Evolutionary conservation across 2,797 vertebrate genomes (phyloP).

Genomic region (Dendrocincla fuliginosa): DNA sequence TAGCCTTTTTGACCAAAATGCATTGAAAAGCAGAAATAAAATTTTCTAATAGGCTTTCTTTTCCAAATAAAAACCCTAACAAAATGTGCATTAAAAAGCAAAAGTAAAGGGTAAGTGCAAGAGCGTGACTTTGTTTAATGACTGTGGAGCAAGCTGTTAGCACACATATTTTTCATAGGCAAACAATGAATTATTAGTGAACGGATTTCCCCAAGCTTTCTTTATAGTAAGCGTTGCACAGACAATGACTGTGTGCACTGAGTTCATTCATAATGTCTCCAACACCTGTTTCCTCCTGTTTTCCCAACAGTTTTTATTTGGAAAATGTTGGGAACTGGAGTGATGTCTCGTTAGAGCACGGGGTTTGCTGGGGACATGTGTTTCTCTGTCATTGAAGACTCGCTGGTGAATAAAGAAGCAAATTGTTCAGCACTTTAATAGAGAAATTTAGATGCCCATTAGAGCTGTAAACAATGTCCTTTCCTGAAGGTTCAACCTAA

Average conservation of each 20-base stretch:
- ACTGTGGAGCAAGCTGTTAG: background rate
- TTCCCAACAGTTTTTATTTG: constrained; percentile 33
- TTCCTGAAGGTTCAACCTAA: background rate
- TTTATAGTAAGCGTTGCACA: constrained; percentile 73
- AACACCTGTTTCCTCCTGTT: constrained; percentile 83
- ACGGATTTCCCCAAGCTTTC: constrained; percentile 74
- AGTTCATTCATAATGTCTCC: constrained; percentile 77
- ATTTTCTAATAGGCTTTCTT: background rate
- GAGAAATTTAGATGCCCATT: background rate
- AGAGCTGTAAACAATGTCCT: background rate
- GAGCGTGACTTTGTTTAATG: background rate
- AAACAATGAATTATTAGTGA: constrained; percentile 60
- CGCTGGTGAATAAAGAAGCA: constrained; percentile 22
- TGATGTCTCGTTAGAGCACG: constrained; percentile 24
- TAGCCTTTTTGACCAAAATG: background rate
- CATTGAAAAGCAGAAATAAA: background rate
- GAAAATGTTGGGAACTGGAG: background rate
- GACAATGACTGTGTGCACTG: constrained; percentile 53
- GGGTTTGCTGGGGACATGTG: constrained; percentile 23
- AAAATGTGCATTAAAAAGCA: background rate
- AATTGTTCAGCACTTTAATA: background rate
- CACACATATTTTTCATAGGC: constrained; percentile 39
- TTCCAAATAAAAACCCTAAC: background rate
- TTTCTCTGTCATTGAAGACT: constrained; percentile 34
- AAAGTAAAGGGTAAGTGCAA: background rate